Conservation (phyloP, 1,140 invertebrate species). For the Drosophila rufa region DNA sequence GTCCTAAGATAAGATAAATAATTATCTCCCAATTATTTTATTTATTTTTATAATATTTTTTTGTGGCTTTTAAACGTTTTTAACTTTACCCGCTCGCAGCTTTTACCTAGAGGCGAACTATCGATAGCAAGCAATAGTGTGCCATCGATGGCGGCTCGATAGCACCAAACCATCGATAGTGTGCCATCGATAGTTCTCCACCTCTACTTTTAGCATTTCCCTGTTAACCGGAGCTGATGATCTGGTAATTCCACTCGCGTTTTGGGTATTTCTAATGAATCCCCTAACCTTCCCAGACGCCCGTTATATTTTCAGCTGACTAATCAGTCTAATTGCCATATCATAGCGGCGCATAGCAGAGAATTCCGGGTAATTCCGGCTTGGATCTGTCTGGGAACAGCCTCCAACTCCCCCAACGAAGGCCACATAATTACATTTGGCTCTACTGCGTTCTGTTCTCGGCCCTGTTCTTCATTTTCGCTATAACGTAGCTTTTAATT, state of each 20-base stretch:
- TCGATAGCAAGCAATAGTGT: too few relatives aligned
- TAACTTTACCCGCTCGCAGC: too few relatives aligned
- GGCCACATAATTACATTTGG: conserved; percentile 58
- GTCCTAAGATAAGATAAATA: conserved; percentile 6
- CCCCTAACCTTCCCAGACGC: background rate
- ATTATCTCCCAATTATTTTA: background rate
- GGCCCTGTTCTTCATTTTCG: conserved; percentile 41
- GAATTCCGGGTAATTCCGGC: conserved; percentile 6
- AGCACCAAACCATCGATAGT: too few relatives aligned
- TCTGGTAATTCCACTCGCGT: conserved; percentile 1
- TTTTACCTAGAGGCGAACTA: too few relatives aligned
- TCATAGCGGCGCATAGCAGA: conserved; percentile 1
- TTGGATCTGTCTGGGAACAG: conserved; percentile 9
- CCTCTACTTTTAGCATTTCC: background rate
- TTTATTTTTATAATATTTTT: background rate
- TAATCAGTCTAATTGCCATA: conserved; percentile 58
- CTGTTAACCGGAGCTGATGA: conserved; percentile 12
- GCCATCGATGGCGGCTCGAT: too few relatives aligned
- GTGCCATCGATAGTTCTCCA: too few relatives aligned
- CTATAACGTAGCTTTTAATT: conserved; percentile 55
- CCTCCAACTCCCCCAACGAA: background rate
- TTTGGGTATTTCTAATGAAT: conserved; percentile 16
- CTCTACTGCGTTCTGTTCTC: conserved; percentile 37
- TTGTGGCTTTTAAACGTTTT: background rate
- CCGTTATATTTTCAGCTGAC: conserved; percentile 26